Evolutionary conservation across 2,888 invertebrate species (phyloP), one percentile per base, ranked within the genome.

Genomic region (Campoletis raptor): DNA sequence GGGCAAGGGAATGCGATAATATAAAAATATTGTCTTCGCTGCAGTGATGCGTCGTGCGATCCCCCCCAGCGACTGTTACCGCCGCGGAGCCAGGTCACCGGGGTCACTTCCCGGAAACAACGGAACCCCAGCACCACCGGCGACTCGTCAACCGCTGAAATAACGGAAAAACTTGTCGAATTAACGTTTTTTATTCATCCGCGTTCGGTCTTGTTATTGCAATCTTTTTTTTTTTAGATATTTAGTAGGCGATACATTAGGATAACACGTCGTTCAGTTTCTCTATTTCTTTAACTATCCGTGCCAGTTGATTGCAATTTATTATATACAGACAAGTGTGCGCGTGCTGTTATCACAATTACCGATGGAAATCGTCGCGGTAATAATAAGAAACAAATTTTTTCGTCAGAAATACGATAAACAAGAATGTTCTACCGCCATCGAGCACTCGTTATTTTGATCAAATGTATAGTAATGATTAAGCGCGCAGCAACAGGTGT

Each of bases 91-190:
- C 36, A 76, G 72, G 73, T 91, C 89, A 81, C 85, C 76, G 90
- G 88, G 92, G 92, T 92, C 92, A 92, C 91, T 92, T 92, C 92
- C 92, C 91, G 92, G 92, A 92, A 90, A 90, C 74, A 78, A 42
- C 64, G 54, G 30, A 30, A 30, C 12, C 61, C 57, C 10, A 30
- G 15, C 61, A 61, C 61, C 30, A 30, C 30, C 30, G 61, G 18
- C 21, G 54, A 24, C 30, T 15, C 61, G 61, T 21, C 73, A 42
- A 64, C 78, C 61, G 36, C 86, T 86, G 86, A 18, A 76, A 83
- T 52, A 36, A 80, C 72, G 72, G 48, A 83, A 81, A 84, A 83
- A 42, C n/a, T 86, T 69, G 64, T 54, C 54, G 64, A 72, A 52
- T 30, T 42, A 57, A 21, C 30, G 30, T 18, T 30, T 12, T 21